These are phyloP conservation scores for Lithosia quadra DNA, from an alignment of 2,888 invertebrate species.

Conservation along the genomic window DNA sequence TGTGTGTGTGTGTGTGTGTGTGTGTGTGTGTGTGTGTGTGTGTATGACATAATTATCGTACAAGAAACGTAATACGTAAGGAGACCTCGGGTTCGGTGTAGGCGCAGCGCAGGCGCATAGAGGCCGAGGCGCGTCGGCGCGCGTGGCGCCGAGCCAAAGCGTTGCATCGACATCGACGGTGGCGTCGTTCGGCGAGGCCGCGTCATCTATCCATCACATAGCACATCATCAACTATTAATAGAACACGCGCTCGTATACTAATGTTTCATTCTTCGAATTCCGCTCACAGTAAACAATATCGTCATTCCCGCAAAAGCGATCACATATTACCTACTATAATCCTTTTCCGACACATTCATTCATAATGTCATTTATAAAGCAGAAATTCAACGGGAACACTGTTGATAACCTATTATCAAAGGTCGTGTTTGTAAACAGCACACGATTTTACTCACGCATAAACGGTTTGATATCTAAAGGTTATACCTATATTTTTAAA, in stretches of 20 bases:
- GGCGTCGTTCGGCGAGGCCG: slow-evolving; percentile 70
- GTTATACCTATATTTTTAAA: slow-evolving; percentile 53
- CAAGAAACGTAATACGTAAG: slow-evolving; percentile 26
- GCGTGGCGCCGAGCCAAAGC: slow-evolving; percentile 59
- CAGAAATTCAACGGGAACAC: slow-evolving; percentile 62
- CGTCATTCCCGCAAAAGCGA: slow-evolving; percentile 60
- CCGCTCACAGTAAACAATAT: slow-evolving; percentile 73
- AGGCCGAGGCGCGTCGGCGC: slow-evolving; percentile 34
- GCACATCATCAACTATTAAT: slow-evolving; percentile 82
- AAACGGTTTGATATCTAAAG: slow-evolving; percentile 60
- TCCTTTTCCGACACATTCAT: slow-evolving; percentile 62
- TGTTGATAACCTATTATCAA: slow-evolving; percentile 73
- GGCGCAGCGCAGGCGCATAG: slow-evolving; percentile 27
- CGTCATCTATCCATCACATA: slow-evolving; percentile 83
- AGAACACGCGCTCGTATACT: slow-evolving; percentile 63
- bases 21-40: background rate
- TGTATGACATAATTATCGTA: background rate
- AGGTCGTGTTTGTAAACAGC: slow-evolving; percentile 77
- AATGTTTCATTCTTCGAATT: slow-evolving; percentile 81
- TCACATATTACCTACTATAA: slow-evolving; percentile 53
- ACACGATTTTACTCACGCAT: slow-evolving; percentile 63
- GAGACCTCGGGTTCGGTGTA: slow-evolving; percentile 63
- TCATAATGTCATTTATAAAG: slow-evolving; percentile 62
- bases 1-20: no score
- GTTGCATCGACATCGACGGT: slow-evolving; percentile 46